These are phyloP conservation scores for Malacoraja senta DNA, from an alignment of 2,797 vertebrate species.

Conservation along the genomic window DNA sequence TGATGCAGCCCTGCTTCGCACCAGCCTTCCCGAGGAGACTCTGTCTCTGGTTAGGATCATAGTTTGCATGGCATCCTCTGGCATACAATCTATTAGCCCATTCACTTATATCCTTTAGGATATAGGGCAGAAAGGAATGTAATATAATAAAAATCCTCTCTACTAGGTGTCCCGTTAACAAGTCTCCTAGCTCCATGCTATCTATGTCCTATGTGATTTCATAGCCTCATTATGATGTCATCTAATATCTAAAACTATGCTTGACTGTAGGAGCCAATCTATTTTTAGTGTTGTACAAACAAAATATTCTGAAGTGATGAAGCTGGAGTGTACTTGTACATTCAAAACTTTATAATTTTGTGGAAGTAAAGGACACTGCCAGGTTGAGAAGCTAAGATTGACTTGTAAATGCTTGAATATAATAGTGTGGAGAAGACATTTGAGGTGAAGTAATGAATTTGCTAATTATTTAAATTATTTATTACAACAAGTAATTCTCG, in stretches of 20 bases:
- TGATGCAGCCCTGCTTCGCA: too few relatives aligned
- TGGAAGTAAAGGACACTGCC: background rate
- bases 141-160: background rate
- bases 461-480: background rate
- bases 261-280: background rate
- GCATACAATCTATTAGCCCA: background rate
- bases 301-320: background rate
- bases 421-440: background rate
- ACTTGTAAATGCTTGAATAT: background rate
- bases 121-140: too few relatives aligned
- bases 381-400: background rate
- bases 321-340: background rate
- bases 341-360: background rate
- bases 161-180: background rate
- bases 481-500: background rate
- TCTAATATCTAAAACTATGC: background rate
- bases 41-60: too few relatives aligned
- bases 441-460: background rate
- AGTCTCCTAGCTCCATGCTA: background rate
- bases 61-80: too few relatives aligned
- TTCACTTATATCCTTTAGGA: background rate
- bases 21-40: too few relatives aligned
- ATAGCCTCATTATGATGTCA: slow-evolving; percentile 33
- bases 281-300: background rate
- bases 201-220: background rate